Base-by-base conservation (phyloP, 2,797 vertebrate genomes). In the Acanthopagrus latus region DNA sequence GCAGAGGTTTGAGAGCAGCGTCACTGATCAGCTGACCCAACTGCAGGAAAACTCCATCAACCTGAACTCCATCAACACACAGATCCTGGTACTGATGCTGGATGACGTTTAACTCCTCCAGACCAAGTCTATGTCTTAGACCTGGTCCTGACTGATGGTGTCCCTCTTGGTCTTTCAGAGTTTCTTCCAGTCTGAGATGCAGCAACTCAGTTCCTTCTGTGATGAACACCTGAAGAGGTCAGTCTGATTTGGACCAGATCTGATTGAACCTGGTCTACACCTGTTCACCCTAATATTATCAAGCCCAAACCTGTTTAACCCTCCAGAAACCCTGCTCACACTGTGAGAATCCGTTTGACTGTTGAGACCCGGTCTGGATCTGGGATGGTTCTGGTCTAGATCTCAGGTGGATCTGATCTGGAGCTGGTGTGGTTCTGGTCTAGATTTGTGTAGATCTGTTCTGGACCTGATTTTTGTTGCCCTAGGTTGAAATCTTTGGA, bases 181-280 rank as follows among this genome's bases (percentile, higher is more conserved):
- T 20, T 96, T 96, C 77, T 96, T 95, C 95, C 94, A 94, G 17
- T 79, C 78, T 0, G 95, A 97, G 79, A 90, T 93, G 3, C 69
- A 91, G 73, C 92, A 93, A 46, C 84, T 97, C 68, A 85, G 82
- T 11, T 89, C 90, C 2, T 97, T 98, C 90, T 97, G 94, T 73
- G 88, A 93, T 3, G 57, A 82, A 51, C 95, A 96, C 76, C 90
- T 91, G 54, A 85, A 91, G 73, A 96, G 96, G 98, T 98, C 47
- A 76, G 56, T 77, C 21, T 43, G 25, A 51, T 17, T 38, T 2
- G 21, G 23, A 33, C 46, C 5, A 3, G 12, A 14, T 33, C 9
- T 44, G 59, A 2, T 10, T 23, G 10, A 25, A 16, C 44, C 46
- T 52, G 47, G 17, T 17, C 59, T n/a, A 14, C 23, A 25, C 12